Evolutionary conservation across 2,113 vertebrate genomes (phyloP).

Genomic region (Anseranas semipalmata): DNA sequence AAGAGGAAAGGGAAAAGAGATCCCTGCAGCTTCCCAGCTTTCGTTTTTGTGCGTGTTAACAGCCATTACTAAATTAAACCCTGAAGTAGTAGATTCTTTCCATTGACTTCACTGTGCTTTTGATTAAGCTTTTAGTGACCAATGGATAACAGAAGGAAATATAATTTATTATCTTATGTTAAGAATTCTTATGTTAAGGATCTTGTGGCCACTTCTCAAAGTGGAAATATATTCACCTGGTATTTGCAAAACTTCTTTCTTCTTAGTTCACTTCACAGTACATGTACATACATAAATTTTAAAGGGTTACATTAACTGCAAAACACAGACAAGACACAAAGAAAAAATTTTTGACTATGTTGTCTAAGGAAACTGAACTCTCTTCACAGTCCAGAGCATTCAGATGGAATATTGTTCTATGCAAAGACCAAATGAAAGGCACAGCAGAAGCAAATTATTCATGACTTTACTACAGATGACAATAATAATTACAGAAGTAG

Average conservation of each 20-base stretch:
- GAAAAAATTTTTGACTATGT: not conserved
- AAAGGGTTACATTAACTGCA: not conserved
- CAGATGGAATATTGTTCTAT: accelerated
- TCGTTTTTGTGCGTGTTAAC: not conserved
- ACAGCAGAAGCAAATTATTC: not conserved
- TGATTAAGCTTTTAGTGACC: not conserved
- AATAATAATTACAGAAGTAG: not conserved
- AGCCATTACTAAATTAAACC: not conserved
- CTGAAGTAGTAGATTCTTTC: not conserved
- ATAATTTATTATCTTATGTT: not conserved
- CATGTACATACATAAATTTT: not conserved
- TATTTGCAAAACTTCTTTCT: not conserved
- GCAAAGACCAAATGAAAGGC: not conserved
- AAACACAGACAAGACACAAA: not conserved
- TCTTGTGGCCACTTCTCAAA: not conserved
- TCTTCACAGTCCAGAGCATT: not conserved
- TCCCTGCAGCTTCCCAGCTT: not conserved
- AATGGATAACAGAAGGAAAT: not conserved
- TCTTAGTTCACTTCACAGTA: not conserved
- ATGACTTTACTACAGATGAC: not conserved
- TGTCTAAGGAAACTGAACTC: not conserved
- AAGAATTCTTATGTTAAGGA: not conserved
- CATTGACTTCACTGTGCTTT: not conserved
- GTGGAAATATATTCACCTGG: not conserved
- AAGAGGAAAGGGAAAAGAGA: not conserved